phyloP scores from a whole-genome alignment of 2,113 vertebrate species.

The Tor tambroides region DNA sequence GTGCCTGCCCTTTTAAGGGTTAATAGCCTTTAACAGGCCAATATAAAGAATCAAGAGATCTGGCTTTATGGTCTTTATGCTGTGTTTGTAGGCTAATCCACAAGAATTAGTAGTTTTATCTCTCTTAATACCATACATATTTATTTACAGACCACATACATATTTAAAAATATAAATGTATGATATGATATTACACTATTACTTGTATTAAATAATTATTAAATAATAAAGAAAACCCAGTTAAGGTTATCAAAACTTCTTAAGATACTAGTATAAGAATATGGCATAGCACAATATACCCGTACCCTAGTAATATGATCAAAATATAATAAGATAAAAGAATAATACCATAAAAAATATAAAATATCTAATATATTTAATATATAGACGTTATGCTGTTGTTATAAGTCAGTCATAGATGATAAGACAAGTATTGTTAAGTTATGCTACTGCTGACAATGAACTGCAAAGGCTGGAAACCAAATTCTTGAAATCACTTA shows the following conservation, averaged over 20 bases:
- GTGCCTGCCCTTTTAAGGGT: background rate
- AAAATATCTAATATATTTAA: background rate
- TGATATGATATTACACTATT: background rate
- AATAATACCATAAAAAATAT: background rate
- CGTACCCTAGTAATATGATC: background rate
- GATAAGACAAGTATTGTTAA: background rate
- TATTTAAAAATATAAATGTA: background rate
- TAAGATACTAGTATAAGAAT: background rate
- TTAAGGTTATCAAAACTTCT: background rate
- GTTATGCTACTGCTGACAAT: background rate
- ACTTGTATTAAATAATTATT: background rate
- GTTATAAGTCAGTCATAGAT: background rate
- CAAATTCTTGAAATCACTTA: background rate
- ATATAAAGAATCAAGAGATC: background rate
- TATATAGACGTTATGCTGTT: background rate
- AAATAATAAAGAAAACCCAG: background rate
- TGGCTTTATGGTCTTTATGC: background rate
- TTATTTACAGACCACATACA: background rate
- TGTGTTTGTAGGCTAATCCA: constrained; percentile 19
- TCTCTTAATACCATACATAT: background rate
- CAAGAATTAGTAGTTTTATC: background rate
- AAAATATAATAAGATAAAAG: background rate
- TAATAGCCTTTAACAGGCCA: background rate
- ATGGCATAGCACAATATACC: no score
- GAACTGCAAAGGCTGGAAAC: no score